Conservation (phyloP, 2,113 vertebrate genomes). For the Bothrops jararaca region DNA sequence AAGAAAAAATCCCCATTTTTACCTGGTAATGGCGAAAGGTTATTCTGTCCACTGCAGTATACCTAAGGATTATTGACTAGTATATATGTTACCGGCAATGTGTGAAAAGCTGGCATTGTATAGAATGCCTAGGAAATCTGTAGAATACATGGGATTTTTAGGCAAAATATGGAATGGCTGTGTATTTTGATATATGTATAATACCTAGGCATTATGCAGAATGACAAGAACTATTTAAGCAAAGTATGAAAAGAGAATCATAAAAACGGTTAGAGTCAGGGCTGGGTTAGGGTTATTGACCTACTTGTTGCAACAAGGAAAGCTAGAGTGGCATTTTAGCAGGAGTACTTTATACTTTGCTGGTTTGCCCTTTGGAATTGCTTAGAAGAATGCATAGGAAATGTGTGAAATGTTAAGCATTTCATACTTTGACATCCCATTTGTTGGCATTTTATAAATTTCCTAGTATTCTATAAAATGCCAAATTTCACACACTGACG, state of each 20-base stretch:
- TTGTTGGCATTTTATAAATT: background rate
- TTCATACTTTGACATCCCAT: background rate
- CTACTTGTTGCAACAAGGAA: background rate
- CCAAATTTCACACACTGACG: background rate
- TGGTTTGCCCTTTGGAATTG: background rate
- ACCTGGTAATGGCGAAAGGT: constrained; percentile 76
- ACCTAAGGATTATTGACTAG: background rate
- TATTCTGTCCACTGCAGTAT: background rate
- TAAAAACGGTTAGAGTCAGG: background rate
- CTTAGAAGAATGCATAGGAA: background rate
- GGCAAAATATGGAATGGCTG: background rate
- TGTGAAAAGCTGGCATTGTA: background rate
- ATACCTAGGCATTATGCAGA: background rate
- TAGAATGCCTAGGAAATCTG: background rate
- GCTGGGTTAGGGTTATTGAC: background rate
- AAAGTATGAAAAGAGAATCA: background rate
- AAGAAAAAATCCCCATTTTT: constrained; percentile 92
- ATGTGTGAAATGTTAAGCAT: background rate
- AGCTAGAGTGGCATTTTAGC: background rate
- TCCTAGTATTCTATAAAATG: background rate
- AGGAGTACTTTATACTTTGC: background rate
- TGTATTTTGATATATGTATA: background rate
- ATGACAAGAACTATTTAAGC: background rate
- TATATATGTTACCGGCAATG: background rate
- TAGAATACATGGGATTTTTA: background rate